Percentiles rank a stretch among this genome's conserved stretches.
phyloP scores from a whole-genome alignment of 37 sponge, comb jelly and placozoan species.

The Haliclona indistincta region DNA sequence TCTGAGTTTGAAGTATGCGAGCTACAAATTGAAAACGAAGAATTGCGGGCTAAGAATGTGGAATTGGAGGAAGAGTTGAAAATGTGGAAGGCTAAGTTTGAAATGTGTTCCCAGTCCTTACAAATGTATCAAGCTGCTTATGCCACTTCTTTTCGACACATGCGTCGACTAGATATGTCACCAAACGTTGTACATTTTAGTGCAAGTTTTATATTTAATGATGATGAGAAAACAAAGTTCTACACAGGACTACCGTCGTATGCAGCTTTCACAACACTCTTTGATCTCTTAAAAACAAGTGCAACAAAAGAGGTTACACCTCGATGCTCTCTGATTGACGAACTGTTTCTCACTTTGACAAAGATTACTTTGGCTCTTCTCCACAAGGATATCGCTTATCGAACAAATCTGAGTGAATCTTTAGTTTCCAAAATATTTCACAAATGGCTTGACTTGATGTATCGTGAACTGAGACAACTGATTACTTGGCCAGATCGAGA shows the following conservation, averaged over 20 bases:
- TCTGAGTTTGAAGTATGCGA: background rate
- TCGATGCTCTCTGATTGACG: background rate
- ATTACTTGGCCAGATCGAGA: conserved; percentile 5
- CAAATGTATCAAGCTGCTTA: too few species aligned
- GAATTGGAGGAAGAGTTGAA: background rate
- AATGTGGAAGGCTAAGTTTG: background rate
- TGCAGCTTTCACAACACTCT: background rate
- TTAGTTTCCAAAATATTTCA: background rate
- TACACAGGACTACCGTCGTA: background rate
- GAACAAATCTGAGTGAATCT: background rate
- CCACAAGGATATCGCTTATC: background rate
- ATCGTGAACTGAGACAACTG: background rate
- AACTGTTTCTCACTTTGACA: background rate
- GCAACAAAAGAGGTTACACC: background rate
- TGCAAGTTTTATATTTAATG: background rate
- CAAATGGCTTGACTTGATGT: background rate
- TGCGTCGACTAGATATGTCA: too few species aligned
- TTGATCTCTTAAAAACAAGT: background rate
- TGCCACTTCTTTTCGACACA: too few species aligned
- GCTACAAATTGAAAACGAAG: background rate
- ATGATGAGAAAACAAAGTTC: conserved; percentile 1
- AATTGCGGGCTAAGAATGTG: background rate
- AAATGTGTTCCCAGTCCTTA: too few species aligned
- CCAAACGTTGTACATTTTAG: background rate
- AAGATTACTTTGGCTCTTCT: background rate